Percentiles rank a stretch among this genome's conserved stretches.
These are phyloP conservation scores for Drosophila fungiperda DNA, from an alignment of 2,888 invertebrate species.

Conservation along the genomic window DNA sequence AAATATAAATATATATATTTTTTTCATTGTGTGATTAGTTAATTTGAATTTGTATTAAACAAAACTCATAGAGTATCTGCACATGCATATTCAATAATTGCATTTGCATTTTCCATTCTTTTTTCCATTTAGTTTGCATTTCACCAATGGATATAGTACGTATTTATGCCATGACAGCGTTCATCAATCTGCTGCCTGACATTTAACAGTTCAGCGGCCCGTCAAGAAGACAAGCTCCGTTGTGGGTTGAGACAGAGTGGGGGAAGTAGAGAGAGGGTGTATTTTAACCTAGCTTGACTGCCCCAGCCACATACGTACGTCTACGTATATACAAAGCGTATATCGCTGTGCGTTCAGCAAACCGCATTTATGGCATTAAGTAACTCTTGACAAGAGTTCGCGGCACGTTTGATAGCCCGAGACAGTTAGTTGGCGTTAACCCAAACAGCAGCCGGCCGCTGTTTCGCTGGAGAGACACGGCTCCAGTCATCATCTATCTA, in stretches of 20 bases:
- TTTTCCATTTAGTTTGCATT: conserved; percentile 33
- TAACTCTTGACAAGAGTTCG: conserved; percentile 68
- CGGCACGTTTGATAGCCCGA: conserved; percentile 62
- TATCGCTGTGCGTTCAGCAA: conserved; percentile 41
- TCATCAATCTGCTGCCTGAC: conserved; percentile 62
- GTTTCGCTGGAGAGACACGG: conserved; percentile 16
- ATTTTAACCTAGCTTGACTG: conserved; percentile 52
- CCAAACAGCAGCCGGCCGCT: conserved; percentile 53
- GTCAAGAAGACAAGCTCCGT: conserved; percentile 44
- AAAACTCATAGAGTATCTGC: conserved; percentile 28
- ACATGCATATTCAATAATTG: background rate
- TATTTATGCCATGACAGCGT: conserved; percentile 58
- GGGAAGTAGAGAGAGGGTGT: conserved; percentile 2
- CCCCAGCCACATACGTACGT: conserved; percentile 27
- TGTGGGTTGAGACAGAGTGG: background rate
- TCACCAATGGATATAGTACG: conserved; percentile 30
- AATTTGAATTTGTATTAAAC: background rate
- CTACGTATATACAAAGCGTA: conserved; percentile 7
- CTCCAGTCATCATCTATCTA: conserved; percentile 37
- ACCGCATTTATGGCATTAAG: conserved; percentile 69
- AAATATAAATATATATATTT: background rate
- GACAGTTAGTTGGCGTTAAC: conserved; percentile 62
- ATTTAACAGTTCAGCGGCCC: conserved; percentile 70
- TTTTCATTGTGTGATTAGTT: background rate
- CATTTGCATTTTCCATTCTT: conserved; percentile 36